Evolutionary conservation across 92 coral and sea anemone genomes (phyloP), one percentile per base, ranked within the genome.

Genomic region (Umimayanthus chanpuru): DNA sequence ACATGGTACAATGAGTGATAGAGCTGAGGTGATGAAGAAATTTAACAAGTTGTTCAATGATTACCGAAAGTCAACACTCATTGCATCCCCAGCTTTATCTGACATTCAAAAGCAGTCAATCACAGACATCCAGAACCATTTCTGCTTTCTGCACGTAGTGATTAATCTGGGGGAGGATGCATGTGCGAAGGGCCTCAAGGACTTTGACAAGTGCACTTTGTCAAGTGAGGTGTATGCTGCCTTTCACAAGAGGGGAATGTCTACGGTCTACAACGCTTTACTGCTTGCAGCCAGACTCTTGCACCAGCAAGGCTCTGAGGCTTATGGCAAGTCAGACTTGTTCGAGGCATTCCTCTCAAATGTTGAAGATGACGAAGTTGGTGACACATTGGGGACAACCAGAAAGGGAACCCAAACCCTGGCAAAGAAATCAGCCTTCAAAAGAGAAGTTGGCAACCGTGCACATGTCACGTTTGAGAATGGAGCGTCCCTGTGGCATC

Each of bases 11-110:
- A 83, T 83, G 87, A 67, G 77, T 68, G 87, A 83, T 39, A 68
- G 87, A 12, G 87, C 87, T 41, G 78, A 83, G 26, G 87, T 83
- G 28, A 83, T 72, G 87, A 83, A 83, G 49, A 80, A 80, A 80
- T 80, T 80, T 58, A 80, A 80, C 72, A 80, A 56, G 26, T 15
- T 56, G 14, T 56, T 80, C 49, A 58, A 56, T 80, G 72, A 80
- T 58, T 80, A 80, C 49, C 21, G 72, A 56, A 80, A 56, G 9
- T 29, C 49, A 30, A 56, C 49, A 80, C 85, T 80, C 73, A 58
- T 30, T 29, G 72, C 29, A 29, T 80, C 85, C 50, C 43, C 85
- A 56, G 72, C 49, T n/a, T n/a, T n/a, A n/a, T n/a, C n/a, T n/a
- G n/a, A n/a, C n/a, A n/a, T n/a, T n/a, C n/a, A n/a, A n/a, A n/a